A percentile compares a stretch with the other conserved stretches of the same genome.
Conservation (phyloP, 2,113 vertebrate species). For the Tupaia tana region DNA sequence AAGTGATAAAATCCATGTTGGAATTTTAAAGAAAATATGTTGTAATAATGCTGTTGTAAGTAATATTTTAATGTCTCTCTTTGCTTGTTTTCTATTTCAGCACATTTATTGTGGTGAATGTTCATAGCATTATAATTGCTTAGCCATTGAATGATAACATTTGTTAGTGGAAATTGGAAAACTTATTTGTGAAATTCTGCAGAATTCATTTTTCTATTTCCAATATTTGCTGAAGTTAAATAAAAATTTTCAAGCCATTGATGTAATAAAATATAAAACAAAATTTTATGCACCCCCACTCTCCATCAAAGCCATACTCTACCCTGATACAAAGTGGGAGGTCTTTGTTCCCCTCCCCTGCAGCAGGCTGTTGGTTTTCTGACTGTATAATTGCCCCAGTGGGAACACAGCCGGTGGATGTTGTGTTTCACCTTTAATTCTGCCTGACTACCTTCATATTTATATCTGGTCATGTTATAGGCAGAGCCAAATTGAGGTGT, state of each 20-base stretch:
- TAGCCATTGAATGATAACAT: constrained; percentile 87
- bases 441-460: too few species aligned
- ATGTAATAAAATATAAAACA: constrained; percentile 84
- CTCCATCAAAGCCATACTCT: not conserved
- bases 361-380: not conserved
- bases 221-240: constrained; percentile 89
- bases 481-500: not conserved
- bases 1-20: constrained; percentile 86
- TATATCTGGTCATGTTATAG: accelerated
- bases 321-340: accelerated
- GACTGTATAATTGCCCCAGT: accelerated
- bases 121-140: constrained; percentile 89
- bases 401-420: not conserved
- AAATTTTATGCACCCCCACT: not conserved
- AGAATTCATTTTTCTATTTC: constrained; percentile 91
- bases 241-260: constrained; percentile 90
- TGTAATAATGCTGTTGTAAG: constrained; percentile 88
- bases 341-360: not conserved
- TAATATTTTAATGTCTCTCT: constrained; percentile 87
- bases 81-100: constrained; percentile 87
- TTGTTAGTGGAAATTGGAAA: constrained; percentile 85
- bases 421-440: not conserved
- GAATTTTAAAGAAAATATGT: constrained; percentile 87
- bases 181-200: constrained; percentile 88
- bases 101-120: constrained; percentile 87